A percentile compares a stretch with the other conserved stretches of the same genome.
Evolutionary conservation across 2,797 vertebrate species (phyloP).

Genomic region (Catostomus latipinnis): DNA sequence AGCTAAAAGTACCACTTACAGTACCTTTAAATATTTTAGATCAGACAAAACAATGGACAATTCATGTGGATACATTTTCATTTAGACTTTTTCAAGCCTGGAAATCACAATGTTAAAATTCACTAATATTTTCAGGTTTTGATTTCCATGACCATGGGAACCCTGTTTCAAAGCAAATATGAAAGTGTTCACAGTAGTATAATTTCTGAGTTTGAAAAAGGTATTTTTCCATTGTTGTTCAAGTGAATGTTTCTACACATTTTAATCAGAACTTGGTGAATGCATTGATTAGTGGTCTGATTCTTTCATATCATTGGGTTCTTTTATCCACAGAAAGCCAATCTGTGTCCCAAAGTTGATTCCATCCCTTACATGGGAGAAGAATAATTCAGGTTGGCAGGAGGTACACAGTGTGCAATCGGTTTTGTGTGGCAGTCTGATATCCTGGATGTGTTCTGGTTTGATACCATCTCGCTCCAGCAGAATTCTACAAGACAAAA

Average conservation of each 20-base stretch:
- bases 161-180: neutral
- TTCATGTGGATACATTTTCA: too few relatives aligned
- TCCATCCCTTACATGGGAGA: constrained; percentile 90
- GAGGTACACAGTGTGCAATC: constrained; percentile 86
- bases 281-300: constrained; percentile 1
- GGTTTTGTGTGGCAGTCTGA: constrained; percentile 68
- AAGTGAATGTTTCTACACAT: neutral
- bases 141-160: neutral
- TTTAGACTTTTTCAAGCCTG: neutral
- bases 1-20: too few relatives aligned
- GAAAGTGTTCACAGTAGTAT: neutral
- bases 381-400: constrained; percentile 87
- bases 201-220: neutral
- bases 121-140: too few relatives aligned
- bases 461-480: constrained; percentile 87
- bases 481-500: constrained; percentile 78
- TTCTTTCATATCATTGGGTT: constrained; percentile 7
- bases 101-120: neutral
- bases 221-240: neutral
- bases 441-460: constrained; percentile 86
- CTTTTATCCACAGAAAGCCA: constrained; percentile 88
- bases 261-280: neutral
- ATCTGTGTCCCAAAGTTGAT: constrained; percentile 91
- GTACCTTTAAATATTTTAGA: neutral
- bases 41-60: neutral